These are phyloP conservation scores for Drosophila ironensis DNA, from an alignment of 1,140 invertebrate species.

Conservation along the genomic window DNA sequence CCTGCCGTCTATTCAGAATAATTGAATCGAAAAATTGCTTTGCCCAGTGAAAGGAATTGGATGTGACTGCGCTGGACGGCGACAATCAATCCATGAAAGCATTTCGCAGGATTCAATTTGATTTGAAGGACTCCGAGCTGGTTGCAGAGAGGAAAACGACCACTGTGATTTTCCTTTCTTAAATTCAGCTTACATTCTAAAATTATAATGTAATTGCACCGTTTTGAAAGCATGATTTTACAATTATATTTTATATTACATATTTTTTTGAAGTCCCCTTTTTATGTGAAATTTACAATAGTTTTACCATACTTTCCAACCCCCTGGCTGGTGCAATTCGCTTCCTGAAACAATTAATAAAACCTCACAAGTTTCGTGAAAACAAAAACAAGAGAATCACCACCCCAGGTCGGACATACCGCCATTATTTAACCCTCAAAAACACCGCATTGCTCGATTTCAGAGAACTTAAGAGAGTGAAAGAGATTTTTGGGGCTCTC, in stretches of 20 bases:
- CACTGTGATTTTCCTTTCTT: too few relatives aligned
- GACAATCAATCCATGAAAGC: conserved; percentile 15
- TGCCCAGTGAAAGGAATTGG: conserved; percentile 33
- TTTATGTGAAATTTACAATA: too few relatives aligned
- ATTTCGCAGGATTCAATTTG: conserved; percentile 26
- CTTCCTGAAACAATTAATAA: background rate
- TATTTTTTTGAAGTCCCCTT: too few relatives aligned
- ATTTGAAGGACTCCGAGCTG: conserved; percentile 1
- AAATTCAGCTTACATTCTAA: too few relatives aligned
- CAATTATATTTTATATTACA: too few relatives aligned
- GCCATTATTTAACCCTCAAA: conserved; percentile 12
- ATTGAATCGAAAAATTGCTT: conserved; percentile 71
- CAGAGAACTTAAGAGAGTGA: conserved; percentile 41
- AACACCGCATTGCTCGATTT: background rate
- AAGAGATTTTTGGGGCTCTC: conserved; percentile 44
- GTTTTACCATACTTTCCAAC: too few relatives aligned
- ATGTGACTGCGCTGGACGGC: background rate
- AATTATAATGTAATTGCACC: too few relatives aligned
- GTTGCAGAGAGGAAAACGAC: background rate
- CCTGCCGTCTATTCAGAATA: conserved; percentile 40
- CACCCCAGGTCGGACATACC: background rate
- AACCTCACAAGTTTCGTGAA: background rate
- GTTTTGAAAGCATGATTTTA: too few relatives aligned
- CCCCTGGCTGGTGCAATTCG: too few relatives aligned
- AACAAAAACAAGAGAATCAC: background rate